Evolutionary conservation across 2,888 invertebrate species (phyloP), one percentile per base, ranked within the genome.

Genomic region (Phaedon cochleariae): DNA sequence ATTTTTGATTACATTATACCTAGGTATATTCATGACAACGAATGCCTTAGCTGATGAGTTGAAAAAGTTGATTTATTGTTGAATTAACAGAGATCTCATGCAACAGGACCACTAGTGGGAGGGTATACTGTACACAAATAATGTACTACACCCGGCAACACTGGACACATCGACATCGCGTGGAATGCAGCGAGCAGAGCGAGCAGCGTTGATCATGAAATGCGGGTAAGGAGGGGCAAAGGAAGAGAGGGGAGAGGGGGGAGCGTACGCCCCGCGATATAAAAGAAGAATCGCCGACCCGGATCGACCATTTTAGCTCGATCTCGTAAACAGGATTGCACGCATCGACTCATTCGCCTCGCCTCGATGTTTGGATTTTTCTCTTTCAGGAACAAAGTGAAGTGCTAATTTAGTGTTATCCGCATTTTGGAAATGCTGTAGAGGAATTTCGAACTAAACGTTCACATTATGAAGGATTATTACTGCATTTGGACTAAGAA

Each of bases 371-470:
- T 59, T 18, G 55, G 45, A 61, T 63, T 49, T 52, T 60, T 63
- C 53, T 69, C 31, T 72, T 70, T 67, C 70, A 72, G 68, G 70
- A 69, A 64, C 65, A 68, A n/a, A 75, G 75, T 75, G 75, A 74
- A 75, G 74, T 74, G 72, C 57, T 65, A 70, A 70, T 73, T 62
- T 73, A 74, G 75, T 75, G 73, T 73, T 73, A 64, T 62, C 67
- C 67, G 71, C 68, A 70, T 69, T 62, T 64, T 60, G 54, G 58
- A 62, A n/a, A 68, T 60, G 59, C 51, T 54, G 5, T 37, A 57
- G 26, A 61, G 64, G 55, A 41, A 21, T 54, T 26, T 7, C 7
- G 4, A 7, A 26, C 31, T 20, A 64, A 48, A 31, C 26, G 49
- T 59, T 46, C 51, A 12, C 20, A 64, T 48, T 29, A 20, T 22